A percentile compares a stretch with the other conserved stretches of the same genome.
phyloP scores from a whole-genome alignment of 2,113 vertebrate genomes.

The Hypocryptadius cinnamomeus region DNA sequence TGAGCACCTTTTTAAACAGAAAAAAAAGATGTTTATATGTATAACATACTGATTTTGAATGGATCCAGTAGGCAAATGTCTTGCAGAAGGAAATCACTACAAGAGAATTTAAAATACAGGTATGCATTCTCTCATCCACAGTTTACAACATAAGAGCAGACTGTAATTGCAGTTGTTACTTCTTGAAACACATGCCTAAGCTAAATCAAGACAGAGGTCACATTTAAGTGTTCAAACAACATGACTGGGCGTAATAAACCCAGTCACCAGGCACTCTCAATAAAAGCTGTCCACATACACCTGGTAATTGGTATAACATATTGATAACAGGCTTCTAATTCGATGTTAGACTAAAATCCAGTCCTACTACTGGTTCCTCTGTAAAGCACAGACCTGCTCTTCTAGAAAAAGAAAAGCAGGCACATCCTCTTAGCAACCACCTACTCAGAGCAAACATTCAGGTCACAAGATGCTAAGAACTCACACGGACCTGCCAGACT shows the following conservation, averaged over 20 bases:
- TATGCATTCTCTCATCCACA: not conserved
- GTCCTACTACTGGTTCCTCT: not conserved
- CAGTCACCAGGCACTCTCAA: not conserved
- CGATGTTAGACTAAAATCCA: not conserved
- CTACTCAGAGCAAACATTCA: not conserved
- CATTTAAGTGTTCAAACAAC: not conserved
- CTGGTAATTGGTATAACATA: not conserved
- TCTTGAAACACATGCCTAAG: not conserved
- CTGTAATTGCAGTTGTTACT: not conserved
- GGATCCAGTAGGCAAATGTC: not conserved
- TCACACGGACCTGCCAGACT: not conserved
- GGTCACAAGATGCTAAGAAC: constrained; percentile 22
- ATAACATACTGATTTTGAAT: not conserved
- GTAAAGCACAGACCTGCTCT: not conserved
- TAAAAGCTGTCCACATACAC: not conserved
- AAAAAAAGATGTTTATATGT: not conserved
- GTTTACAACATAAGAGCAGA: not conserved
- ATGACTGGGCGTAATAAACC: not conserved
- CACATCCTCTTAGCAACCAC: constrained; percentile 26
- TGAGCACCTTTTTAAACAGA: rapidly evolving
- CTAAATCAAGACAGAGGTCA: not conserved
- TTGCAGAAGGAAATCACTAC: not conserved
- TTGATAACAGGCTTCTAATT: not conserved
- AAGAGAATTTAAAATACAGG: not conserved
- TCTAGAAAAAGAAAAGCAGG: not conserved